Base-by-base conservation (phyloP, 2,113 vertebrate genomes). In the Onychorhynchus coronatus region DNA sequence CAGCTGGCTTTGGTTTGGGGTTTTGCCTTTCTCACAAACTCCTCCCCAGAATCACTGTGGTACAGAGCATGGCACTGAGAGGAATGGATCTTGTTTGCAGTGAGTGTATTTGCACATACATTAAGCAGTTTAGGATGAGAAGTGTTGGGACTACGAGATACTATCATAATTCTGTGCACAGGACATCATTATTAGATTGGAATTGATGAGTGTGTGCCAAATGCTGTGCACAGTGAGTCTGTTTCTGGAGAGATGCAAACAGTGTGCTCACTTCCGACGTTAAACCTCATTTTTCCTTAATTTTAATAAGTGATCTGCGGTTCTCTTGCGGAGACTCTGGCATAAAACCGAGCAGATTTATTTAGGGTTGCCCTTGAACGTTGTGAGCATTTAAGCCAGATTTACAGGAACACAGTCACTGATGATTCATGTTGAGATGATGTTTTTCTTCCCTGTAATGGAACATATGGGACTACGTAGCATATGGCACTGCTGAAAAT, bases 351-450 rank as follows among this genome's bases (percentile, higher is more conserved):
- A 91, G 90, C 79, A 68, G 89, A 74, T 95, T 96, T 97, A 95
- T 96, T 96, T 90, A 70, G 92, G 86, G 76, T 91, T 94, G 82
- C 81, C 93, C 91, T 77, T 96, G 83, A 95, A 94, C 30, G 3
- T 16, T 65, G 87, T 76, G 92, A 94, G 80, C 31, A 8, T 89
- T 96, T 88, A 95, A 97, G 95, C 92, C 92, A 97, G 89, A 95
- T 95, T 97, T 97, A 94, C 94, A 95, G 95, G 79, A 92, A 87
- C 91, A 89, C 95, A 97, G 96, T 97, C 96, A 97, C 76, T 79
- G 95, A 91, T 98, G 97, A 98, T 95, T 98, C 98, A 97, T 59
- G 81, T 85, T 74, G 92, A 95, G 95, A 95, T 94, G 85, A 89
- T 97, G 93, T 97, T 94, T 96, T 96, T 88, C 96, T 97, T 94